phyloP scores from a whole-genome alignment of 1,140 invertebrate species.

The Plodia interpunctella region DNA sequence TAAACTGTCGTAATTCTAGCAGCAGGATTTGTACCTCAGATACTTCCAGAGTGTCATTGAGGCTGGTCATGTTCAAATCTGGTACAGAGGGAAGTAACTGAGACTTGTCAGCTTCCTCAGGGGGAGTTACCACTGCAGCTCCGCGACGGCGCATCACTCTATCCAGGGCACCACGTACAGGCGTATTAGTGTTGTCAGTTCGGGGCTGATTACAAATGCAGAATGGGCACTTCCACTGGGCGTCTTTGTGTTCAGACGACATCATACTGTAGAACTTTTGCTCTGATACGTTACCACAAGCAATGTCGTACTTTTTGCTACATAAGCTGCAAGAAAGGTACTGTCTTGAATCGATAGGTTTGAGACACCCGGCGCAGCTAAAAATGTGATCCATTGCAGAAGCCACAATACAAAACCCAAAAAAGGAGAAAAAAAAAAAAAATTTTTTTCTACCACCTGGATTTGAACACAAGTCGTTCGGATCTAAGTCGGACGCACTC shows the following conservation, averaged over 20 bases:
- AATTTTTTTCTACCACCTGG: too few relatives aligned
- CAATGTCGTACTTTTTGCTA: not conserved
- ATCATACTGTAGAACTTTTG: not conserved
- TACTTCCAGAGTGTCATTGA: not conserved
- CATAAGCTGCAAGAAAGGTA: not conserved
- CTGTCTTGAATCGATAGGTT: not conserved
- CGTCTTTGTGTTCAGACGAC: not conserved
- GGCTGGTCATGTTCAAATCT: not conserved
- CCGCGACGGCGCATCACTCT: not conserved
- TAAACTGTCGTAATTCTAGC: not conserved
- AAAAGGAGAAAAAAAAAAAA: too few relatives aligned
- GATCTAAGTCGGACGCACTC: too few relatives aligned
- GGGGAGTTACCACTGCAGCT: not conserved
- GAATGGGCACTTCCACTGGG: not conserved
- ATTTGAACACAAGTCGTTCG: too few relatives aligned
- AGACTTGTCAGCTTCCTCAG: not conserved
- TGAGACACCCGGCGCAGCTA: not conserved
- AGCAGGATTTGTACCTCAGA: not conserved
- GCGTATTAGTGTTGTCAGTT: constrained; percentile 10
- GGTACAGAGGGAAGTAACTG: not conserved
- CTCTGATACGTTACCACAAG: constrained; percentile 8
- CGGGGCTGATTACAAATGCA: not conserved
- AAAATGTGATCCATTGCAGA: too few relatives aligned
- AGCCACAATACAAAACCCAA: too few relatives aligned
- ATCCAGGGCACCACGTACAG: not conserved